Conservation (phyloP, 1,140 invertebrate genomes). For the Drosophila subobscura region DNA sequence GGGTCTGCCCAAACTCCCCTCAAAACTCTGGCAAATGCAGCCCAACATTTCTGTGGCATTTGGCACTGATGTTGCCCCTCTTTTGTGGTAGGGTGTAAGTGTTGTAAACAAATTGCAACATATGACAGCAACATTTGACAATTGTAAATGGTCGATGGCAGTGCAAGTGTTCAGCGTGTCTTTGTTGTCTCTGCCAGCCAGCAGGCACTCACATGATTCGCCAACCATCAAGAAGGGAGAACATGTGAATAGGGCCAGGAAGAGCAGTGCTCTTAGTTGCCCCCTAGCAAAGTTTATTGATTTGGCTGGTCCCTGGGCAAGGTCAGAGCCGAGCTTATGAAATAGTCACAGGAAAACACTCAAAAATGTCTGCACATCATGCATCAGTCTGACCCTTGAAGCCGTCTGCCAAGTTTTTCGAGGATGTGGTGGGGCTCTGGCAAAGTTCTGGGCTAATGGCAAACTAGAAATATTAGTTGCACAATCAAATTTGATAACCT, state of each 20-base stretch:
- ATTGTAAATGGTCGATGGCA: conserved; percentile 73
- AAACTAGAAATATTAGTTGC: conserved; percentile 71
- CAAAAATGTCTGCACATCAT: conserved; percentile 54
- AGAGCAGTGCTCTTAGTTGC: not conserved
- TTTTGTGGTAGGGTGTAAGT: conserved; percentile 21
- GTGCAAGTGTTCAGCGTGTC: conserved; percentile 46
- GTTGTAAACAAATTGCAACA: conserved; percentile 81
- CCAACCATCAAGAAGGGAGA: conserved; percentile 5
- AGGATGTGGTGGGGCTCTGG: not conserved
- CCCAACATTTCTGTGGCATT: conserved; percentile 47
- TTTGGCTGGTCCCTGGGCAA: conserved; percentile 28
- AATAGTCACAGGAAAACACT: conserved; percentile 33
- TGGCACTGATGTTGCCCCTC: conserved; percentile 25
- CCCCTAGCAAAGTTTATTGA: conserved; percentile 22
- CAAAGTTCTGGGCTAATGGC: conserved; percentile 58
- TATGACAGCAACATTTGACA: conserved; percentile 78
- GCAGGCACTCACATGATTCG: conserved; percentile 8
- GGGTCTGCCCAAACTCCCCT: not conserved
- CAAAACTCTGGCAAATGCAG: conserved; percentile 13
- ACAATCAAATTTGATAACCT: conserved; percentile 72
- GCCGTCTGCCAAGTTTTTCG: conserved; percentile 61
- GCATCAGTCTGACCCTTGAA: conserved; percentile 37
- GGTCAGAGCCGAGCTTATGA: conserved; percentile 41
- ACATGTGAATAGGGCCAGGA: conserved; percentile 5
- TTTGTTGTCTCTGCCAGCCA: conserved; percentile 32